Base-by-base conservation (phyloP, 1,140 invertebrate species). In the Drosophila triauraria region DNA sequence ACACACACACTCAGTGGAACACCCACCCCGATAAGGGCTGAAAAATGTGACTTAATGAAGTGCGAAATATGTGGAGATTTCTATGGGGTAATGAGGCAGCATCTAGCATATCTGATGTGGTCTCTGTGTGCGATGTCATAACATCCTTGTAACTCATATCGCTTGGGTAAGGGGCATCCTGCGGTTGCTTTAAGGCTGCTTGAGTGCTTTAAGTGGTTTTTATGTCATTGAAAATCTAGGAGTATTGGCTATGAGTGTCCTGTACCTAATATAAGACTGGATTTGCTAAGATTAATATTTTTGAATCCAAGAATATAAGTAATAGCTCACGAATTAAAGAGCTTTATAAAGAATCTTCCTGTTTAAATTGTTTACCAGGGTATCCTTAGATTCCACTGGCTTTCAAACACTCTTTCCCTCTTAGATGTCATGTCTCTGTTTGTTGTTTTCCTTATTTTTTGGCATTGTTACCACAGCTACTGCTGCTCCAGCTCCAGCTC, bases 21-120 rank as follows among this genome's bases (percentile, higher is more conserved):
- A 54, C 1, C 23, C 74, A 44, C 61, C 51, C 40, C 13, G 75
- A 63, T 84, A 80, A 65, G 50, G 59, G 62, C 46, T 69, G 63
- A 85, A 71, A 79, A 88, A 88, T 84, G 80, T 90, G 85, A 84
- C 81, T 75, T 88, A 90, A 88, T 88, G 80, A 88, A 81, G 77
- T 90, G 85, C 64, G 78, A 88, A 88, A 88, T 90, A 81, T 88
- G 78, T 67, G 77, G 13, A 78, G 69, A 58, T 67, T 86, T 87
- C 72, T 80, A 80, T 84, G 76, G 77, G 53, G 59, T 83, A 88
- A 86, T 83, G 84, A 88, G 76, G 56, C 80, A 75, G 78, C 71
- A 74, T 74, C 53, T 23, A 50, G 50, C 51, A 72, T 72, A 81
- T 81, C 72, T 64, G 50, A 74, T 80, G 48, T 7, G 75, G 42